phyloP scores from a whole-genome alignment of 2,888 invertebrate genomes.

The Macrosiphum euphorbiae region DNA sequence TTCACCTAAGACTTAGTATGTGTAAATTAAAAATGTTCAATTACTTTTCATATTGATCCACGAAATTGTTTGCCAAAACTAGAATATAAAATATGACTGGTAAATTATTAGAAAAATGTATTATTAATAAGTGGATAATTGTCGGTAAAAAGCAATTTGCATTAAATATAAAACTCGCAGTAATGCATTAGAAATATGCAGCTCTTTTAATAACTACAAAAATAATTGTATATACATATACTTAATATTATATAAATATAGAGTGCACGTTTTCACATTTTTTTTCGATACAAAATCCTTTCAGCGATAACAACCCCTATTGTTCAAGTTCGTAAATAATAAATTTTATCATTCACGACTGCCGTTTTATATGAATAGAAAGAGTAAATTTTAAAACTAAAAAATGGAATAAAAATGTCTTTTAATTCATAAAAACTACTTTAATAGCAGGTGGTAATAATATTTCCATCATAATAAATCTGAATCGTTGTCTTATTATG shows the following conservation, averaged over 20 bases:
- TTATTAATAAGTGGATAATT: not conserved
- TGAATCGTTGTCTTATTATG: not conserved
- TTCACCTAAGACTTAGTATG: not conserved
- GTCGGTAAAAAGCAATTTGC: not conserved
- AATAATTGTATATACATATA: not conserved
- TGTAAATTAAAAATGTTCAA: not conserved
- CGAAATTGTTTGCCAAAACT: not conserved
- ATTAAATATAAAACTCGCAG: not conserved
- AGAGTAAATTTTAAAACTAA: not conserved
- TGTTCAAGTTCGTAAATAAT: not conserved
- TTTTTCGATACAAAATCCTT: not conserved
- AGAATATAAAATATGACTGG: not conserved
- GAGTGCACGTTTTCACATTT: not conserved
- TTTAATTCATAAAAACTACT: not conserved
- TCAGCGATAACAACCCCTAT: not conserved
- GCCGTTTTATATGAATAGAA: not conserved
- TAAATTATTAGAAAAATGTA: not conserved
- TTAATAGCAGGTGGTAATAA: not conserved
- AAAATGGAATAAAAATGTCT: not conserved
- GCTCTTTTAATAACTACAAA: not conserved
- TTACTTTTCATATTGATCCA: not conserved
- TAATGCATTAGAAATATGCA: not conserved
- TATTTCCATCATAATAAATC: not conserved
- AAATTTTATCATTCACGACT: not conserved
- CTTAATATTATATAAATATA: slow-evolving; percentile 4